These are phyloP conservation scores for Pempheris klunzingeri DNA, from an alignment of 2,797 vertebrate genomes.

Conservation along the genomic window DNA sequence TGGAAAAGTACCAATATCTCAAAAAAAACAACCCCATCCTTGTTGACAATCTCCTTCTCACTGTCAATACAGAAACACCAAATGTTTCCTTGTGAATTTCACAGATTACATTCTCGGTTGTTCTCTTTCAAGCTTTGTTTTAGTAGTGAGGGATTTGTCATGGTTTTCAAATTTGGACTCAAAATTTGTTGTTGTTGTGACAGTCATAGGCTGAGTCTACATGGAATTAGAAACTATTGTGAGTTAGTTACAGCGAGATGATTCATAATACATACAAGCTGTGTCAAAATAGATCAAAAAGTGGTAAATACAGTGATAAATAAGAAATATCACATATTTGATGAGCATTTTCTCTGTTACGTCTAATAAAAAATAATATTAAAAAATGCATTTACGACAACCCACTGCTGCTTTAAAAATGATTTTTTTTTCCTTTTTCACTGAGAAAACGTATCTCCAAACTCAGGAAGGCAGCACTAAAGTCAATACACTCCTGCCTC, in stretches of 20 bases:
- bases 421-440: not conserved
- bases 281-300: not conserved
- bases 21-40: not conserved
- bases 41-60: not conserved
- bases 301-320: not conserved
- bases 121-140: conserved; percentile 2
- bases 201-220: not conserved
- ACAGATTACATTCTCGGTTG: not conserved
- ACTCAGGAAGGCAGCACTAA: conserved; percentile 33
- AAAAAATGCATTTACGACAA: conserved; percentile 19
- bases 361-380: conserved; percentile 14
- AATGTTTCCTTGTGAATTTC: not conserved
- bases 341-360: not conserved
- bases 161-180: not conserved
- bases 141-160: not conserved
- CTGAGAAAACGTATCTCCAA: conserved; percentile 42
- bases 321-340: not conserved
- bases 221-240: not conserved
- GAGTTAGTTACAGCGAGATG: not conserved
- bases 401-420: conserved; percentile 9
- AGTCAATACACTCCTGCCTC: conserved; percentile 49
- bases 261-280: not conserved
- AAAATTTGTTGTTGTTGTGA: not conserved
- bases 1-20: not conserved
- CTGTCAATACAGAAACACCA: not conserved